Evolutionary conservation across 1,140 invertebrate genomes (phyloP).

Genomic region (Bombus sylvicola): DNA sequence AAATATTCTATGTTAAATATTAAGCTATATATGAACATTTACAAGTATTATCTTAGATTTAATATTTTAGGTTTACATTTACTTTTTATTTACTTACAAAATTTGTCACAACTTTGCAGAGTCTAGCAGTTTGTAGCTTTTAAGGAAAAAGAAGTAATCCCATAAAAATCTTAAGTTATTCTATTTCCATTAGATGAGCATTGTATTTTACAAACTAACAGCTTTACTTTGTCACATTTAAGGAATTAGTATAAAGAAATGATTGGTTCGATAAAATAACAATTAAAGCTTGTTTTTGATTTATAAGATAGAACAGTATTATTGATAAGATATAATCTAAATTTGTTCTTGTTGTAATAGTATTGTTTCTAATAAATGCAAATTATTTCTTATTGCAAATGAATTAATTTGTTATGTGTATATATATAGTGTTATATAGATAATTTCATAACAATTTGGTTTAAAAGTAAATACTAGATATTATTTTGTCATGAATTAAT

Average conservation of each 20-base stretch:
- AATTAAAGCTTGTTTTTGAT: background rate
- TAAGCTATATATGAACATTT: background rate
- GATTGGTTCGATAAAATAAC: background rate
- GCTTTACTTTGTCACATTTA: background rate
- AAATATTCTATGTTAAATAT: background rate
- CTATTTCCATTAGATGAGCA: background rate
- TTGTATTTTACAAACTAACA: background rate
- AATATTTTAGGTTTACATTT: background rate
- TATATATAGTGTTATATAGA: background rate
- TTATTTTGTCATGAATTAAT: constrained; percentile 3
- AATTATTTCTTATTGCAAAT: constrained; percentile 8
- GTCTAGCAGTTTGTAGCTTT: background rate
- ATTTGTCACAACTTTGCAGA: background rate
- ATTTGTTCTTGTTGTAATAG: constrained; percentile 8
- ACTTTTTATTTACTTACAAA: constrained; percentile 6
- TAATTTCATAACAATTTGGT: background rate
- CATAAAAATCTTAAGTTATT: background rate
- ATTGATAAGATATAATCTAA: background rate
- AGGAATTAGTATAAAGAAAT: background rate
- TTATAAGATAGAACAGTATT: too few species aligned
- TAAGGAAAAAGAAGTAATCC: background rate
- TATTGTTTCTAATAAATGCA: constrained; percentile 12
- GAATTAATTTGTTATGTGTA: background rate
- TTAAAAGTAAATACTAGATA: background rate
- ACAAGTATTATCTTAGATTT: background rate